Conservation (phyloP, 1,140 invertebrate species). For the Neodiprion virginianus region DNA sequence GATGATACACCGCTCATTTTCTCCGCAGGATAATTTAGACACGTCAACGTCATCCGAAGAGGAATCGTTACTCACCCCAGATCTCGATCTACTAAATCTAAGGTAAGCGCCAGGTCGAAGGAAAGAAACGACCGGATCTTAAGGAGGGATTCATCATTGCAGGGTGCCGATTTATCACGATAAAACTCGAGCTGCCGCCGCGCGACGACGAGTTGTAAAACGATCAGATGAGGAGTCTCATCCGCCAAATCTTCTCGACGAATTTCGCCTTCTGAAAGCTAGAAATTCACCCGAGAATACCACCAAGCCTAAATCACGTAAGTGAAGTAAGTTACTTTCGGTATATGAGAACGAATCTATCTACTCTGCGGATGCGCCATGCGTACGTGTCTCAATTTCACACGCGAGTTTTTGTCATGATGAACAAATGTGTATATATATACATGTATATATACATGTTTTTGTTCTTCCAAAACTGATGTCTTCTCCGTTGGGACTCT, state of each 20-base stretch:
- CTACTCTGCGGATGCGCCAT: not conserved
- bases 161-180: not conserved
- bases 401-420: no score
- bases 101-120: slow-evolving; percentile 32
- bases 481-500: no score
- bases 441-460: no score
- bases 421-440: no score
- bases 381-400: no score
- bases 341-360: not conserved
- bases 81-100: slow-evolving; percentile 41
- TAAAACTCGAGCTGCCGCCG: not conserved
- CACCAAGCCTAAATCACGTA: slow-evolving; percentile 51
- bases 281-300: not conserved
- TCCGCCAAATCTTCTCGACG: not conserved
- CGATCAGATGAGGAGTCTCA: not conserved
- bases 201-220: not conserved
- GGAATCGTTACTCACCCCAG: slow-evolving; percentile 40
- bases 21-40: slow-evolving; percentile 35
- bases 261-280: not conserved
- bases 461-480: no score
- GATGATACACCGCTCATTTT: not conserved
- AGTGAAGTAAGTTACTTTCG: slow-evolving; percentile 52
- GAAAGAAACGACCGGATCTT: not conserved
- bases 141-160: not conserved
- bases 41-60: slow-evolving; percentile 40